Base-by-base conservation (phyloP, 2,888 invertebrate genomes). In the Nomada goodeniana region DNA sequence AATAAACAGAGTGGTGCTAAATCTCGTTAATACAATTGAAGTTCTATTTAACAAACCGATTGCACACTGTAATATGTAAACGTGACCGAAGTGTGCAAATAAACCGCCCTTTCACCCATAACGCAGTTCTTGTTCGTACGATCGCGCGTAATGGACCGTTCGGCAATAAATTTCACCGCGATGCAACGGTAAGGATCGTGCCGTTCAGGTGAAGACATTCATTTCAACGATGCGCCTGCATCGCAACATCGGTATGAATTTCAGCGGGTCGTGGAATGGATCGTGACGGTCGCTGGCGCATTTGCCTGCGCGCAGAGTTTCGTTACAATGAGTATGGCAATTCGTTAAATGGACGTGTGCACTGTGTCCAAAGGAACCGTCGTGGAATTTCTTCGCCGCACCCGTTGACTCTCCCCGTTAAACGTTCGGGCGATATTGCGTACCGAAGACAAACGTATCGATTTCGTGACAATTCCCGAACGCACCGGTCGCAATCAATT, bases 291-390 rank as follows among this genome's bases (percentile, higher is more conserved):
- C 11, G 13, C 36, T 42, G 67, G 60, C 29, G 44, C 50, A 64
- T 63, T 70, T 71, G 50, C 26, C 36, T 29, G 63, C 70, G 70
- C 63, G 3, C 36, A 20, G 29, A 59, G 50, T 57, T 59, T 52
- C 68, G 20, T 15, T 42, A 61, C 65, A 65, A 76, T 60, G 71
- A 76, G 50, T 60, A 71, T 59, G 29, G 71, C 71, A 71, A 71
- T 76, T 76, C 71, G 23, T 59, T 72, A 71, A 76, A 76, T 76
- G 71, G 76, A 76, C 64, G 52, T 2, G 26, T 76, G 76, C 71
- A 59, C 50, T 15, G 42, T 57, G 18, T 52, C 26, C 5, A 23
- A 64, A 76, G 55, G 44, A 64, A 59, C 60, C n/a, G 15, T 20
- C 50, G 23, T 36, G 64, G 20, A 70, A 52, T 36, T 59, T 67